Conservation (phyloP, 2,113 vertebrate species). For the Cryptomyrus ogoouensis region DNA sequence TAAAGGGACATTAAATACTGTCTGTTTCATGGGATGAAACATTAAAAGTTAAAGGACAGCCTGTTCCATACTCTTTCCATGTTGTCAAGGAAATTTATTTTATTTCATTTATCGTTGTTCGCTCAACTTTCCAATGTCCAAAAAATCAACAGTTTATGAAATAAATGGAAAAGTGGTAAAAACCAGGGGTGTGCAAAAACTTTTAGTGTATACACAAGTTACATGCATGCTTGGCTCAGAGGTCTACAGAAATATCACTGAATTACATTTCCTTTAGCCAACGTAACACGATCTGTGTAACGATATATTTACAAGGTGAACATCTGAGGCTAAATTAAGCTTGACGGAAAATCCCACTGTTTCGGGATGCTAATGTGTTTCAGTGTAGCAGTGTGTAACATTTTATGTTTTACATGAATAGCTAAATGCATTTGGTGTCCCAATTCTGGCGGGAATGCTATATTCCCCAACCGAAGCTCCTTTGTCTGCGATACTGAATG, state of each 20-base stretch:
- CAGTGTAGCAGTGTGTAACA: background rate
- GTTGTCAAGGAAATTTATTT: no score
- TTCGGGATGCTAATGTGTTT: background rate
- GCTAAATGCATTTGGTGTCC: background rate
- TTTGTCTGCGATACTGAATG: background rate
- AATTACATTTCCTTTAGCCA: background rate
- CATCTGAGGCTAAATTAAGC: background rate
- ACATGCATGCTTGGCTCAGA: background rate
- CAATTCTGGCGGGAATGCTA: background rate
- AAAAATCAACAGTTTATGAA: no score
- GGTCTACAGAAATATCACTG: background rate
- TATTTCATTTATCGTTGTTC: no score
- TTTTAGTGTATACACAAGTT: background rate
- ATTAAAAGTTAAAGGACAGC: no score
- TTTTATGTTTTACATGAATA: conserved; percentile 11
- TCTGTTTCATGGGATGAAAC: no score
- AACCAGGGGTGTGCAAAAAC: no score
- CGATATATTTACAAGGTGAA: background rate
- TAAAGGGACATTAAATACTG: no score
- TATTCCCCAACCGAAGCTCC: background rate
- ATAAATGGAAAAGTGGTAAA: no score
- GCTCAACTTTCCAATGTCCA: no score
- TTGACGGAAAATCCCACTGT: background rate
- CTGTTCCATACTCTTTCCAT: no score
- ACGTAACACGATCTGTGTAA: background rate